These are phyloP conservation scores for Drosophila kokeensis DNA, from an alignment of 2,888 invertebrate genomes.

Conservation along the genomic window DNA sequence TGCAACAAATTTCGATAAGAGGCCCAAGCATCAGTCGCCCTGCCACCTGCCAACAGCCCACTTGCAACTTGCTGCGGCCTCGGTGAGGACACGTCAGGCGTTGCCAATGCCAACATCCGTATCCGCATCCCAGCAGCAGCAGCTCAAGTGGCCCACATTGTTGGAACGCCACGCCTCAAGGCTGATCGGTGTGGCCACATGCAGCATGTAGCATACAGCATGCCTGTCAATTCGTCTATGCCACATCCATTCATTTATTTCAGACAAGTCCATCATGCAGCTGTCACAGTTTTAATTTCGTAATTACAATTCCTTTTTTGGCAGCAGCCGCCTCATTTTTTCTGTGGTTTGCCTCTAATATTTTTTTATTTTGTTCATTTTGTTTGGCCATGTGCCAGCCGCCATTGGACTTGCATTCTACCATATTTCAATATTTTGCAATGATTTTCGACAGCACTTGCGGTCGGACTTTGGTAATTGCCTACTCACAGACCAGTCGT, in stretches of 20 bases:
- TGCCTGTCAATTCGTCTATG: constrained; percentile 65
- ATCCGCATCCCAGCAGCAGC: constrained; percentile 45
- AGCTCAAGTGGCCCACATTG: constrained; percentile 48
- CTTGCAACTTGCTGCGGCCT: constrained; percentile 49
- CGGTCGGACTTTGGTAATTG: constrained; percentile 56
- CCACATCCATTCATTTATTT: constrained; percentile 68
- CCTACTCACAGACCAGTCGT: constrained; percentile 39
- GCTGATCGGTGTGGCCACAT: constrained; percentile 47
- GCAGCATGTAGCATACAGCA: constrained; percentile 7
- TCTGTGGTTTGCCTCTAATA: constrained; percentile 10
- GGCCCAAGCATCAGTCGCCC: constrained; percentile 37
- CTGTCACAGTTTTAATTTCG: constrained; percentile 77
- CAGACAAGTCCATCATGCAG: constrained; percentile 76
- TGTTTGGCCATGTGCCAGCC: constrained; percentile 58
- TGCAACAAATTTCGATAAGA: constrained; percentile 79
- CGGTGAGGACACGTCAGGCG: constrained; percentile 61
- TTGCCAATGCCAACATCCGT: constrained; percentile 59
- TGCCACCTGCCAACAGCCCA: constrained; percentile 17
- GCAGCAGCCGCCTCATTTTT: constrained; percentile 23
- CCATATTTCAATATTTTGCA: constrained; percentile 62
- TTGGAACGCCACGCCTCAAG: constrained; percentile 47
- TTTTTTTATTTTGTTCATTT: constrained; percentile 6
- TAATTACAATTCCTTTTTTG: constrained; percentile 70
- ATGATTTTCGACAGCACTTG: constrained; percentile 71
- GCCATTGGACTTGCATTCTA: constrained; percentile 28